Conservation (phyloP, 2,888 invertebrate species). For the Nymphalis c-album region DNA sequence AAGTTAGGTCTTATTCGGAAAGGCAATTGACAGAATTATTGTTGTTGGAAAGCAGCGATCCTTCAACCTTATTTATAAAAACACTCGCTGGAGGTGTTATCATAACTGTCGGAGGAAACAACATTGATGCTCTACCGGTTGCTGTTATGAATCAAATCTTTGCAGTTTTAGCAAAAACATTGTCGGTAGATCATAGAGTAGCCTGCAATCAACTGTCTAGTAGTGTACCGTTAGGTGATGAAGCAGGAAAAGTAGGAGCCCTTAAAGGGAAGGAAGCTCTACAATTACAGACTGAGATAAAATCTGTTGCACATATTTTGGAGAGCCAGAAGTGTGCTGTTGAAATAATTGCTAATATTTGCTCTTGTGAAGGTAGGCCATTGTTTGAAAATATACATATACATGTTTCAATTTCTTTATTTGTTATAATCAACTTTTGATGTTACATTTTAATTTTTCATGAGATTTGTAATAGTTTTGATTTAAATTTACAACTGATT, state of each 20-base stretch:
- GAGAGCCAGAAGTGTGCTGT: conserved; percentile 85
- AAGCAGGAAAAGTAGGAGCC: conserved; percentile 51
- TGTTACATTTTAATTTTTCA: not conserved
- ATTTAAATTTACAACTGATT: not conserved
- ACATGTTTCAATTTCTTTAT: not conserved
- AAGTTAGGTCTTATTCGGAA: conserved; percentile 76
- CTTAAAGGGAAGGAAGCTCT: conserved; percentile 66
- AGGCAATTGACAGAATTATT: conserved; percentile 68
- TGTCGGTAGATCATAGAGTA: conserved; percentile 79
- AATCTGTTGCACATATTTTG: conserved; percentile 79
- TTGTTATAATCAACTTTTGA: not conserved
- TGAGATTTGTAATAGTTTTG: not conserved
- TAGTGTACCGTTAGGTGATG: conserved; percentile 66
- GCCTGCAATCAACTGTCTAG: conserved; percentile 76
- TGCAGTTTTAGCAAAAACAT: conserved; percentile 72
- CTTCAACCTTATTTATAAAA: conserved; percentile 73
- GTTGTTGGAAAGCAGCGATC: conserved; percentile 62
- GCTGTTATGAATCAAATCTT: conserved; percentile 76
- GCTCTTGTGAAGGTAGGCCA: conserved; percentile 83
- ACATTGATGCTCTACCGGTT: conserved; percentile 63
- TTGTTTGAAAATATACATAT: not conserved
- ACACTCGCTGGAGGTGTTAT: conserved; percentile 82
- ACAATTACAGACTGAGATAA: conserved; percentile 71
- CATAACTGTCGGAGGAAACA: conserved; percentile 76
- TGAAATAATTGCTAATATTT: conserved; percentile 87